A percentile compares a stretch with the other conserved stretches of the same genome.
These are phyloP conservation scores for Netelia fuscicornis DNA, from an alignment of 2,888 invertebrate genomes.

Conservation along the genomic window DNA sequence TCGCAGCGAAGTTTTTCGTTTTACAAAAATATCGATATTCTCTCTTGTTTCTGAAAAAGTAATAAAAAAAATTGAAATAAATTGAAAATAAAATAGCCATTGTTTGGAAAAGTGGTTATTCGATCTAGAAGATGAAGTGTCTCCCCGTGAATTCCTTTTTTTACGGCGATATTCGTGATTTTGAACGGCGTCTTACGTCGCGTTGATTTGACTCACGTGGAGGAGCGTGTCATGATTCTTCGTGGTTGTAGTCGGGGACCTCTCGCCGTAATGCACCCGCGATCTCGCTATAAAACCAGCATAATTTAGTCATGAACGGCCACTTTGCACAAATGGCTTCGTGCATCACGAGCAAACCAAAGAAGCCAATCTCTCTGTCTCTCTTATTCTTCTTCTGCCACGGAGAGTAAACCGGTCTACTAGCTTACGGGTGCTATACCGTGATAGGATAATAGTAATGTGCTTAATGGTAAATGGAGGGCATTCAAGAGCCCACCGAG, in stretches of 20 bases:
- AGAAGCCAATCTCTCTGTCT: conserved; percentile 55
- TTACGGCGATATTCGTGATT: too few species aligned
- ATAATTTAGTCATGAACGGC: conserved; percentile 85
- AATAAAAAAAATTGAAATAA: too few species aligned
- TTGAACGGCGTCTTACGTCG: too few species aligned
- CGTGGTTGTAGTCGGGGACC: conserved; percentile 26
- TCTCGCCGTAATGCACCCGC: conserved; percentile 73
- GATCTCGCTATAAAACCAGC: conserved; percentile 82
- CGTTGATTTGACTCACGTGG: too few species aligned
- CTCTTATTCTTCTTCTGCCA: conserved; percentile 43
- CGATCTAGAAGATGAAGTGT: too few species aligned
- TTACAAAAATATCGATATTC: too few species aligned
- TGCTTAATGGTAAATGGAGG: conserved; percentile 85
- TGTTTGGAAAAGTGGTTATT: too few species aligned
- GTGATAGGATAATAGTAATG: conserved; percentile 85
- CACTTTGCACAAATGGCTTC: conserved; percentile 84
- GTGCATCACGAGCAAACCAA: conserved; percentile 79
- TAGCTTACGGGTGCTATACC: conserved; percentile 78
- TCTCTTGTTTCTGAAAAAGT: too few species aligned
- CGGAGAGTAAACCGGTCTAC: conserved; percentile 53
- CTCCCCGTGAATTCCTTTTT: too few species aligned
- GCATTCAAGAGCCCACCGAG: conserved; percentile 83
- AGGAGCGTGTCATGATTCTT: conserved; percentile 18
- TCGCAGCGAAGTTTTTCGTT: too few species aligned
- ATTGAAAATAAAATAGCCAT: too few species aligned